A percentile compares a stretch with the other conserved stretches of the same genome.
These are phyloP conservation scores for Drosophila cognata DNA, from an alignment of 2,888 invertebrate species.

Conservation along the genomic window DNA sequence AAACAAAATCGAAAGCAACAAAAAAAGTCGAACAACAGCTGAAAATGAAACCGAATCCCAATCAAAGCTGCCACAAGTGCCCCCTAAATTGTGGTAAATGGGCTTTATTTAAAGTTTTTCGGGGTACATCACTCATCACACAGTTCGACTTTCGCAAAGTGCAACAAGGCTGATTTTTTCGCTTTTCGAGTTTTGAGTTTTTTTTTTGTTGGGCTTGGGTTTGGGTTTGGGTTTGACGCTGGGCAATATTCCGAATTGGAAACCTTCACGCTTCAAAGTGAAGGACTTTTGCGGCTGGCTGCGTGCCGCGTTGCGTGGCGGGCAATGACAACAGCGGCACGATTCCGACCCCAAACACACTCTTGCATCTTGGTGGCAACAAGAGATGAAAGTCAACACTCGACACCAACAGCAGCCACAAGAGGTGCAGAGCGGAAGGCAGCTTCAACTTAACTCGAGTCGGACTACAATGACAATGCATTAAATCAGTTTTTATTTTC, in stretches of 20 bases:
- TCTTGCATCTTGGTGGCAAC: conserved; percentile 49
- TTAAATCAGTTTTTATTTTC: conserved; percentile 66
- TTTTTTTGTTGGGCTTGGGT: conserved; percentile 19
- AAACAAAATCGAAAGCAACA: conserved; percentile 29
- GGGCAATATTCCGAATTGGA: conserved; percentile 35
- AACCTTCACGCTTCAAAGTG: conserved; percentile 78
- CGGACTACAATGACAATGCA: conserved; percentile 74
- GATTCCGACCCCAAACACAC: conserved; percentile 34
- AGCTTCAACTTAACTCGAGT: conserved; percentile 30
- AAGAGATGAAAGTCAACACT: conserved; percentile 82
- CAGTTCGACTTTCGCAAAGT: conserved; percentile 57
- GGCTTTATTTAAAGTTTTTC: conserved; percentile 60
- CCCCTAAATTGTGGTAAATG: conserved; percentile 73
- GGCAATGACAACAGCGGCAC: conserved; percentile 57
- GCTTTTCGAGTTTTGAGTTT: not conserved
- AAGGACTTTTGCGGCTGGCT: conserved; percentile 71
- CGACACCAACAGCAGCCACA: conserved; percentile 53
- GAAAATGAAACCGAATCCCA: conserved; percentile 68
- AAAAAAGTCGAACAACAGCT: conserved; percentile 40
- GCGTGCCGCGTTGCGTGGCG: conserved; percentile 65
- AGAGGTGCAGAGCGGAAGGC: conserved; percentile 13
- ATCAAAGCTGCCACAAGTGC: conserved; percentile 55
- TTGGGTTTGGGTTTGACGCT: conserved; percentile 16
- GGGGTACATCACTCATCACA: conserved; percentile 15
- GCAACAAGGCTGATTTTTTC: conserved; percentile 31